phyloP scores from a whole-genome alignment of 2,113 vertebrate species.

The Brachirus orientalis region DNA sequence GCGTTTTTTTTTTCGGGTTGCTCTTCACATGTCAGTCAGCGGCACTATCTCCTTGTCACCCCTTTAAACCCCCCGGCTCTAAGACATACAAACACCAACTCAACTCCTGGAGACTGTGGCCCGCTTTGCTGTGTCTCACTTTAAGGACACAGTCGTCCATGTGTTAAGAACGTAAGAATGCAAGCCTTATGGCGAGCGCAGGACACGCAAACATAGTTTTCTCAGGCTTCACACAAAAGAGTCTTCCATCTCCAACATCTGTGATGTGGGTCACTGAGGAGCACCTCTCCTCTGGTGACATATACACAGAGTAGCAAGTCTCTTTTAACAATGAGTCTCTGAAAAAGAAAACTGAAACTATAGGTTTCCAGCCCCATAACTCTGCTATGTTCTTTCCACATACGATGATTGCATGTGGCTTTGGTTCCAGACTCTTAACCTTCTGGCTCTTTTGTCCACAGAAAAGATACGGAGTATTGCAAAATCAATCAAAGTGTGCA shows the following conservation, averaged over 20 bases:
- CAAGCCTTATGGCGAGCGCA: conserved; percentile 38
- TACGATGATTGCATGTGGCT: conserved; percentile 28
- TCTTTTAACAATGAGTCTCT: conserved; percentile 56
- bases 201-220: conserved; percentile 68
- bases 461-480: background rate
- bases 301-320: conserved; percentile 42
- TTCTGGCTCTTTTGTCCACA: background rate
- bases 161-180: conserved; percentile 80
- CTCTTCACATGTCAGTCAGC: conserved; percentile 83
- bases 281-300: conserved; percentile 54
- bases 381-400: conserved; percentile 40
- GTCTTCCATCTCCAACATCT: conserved; percentile 66
- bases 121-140: conserved; percentile 59
- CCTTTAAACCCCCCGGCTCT: conserved; percentile 31
- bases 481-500: conserved; percentile 7
- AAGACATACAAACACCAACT: conserved; percentile 61
- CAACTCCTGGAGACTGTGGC: conserved; percentile 32
- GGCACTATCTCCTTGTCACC: conserved; percentile 79
- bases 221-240: conserved; percentile 66
- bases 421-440: background rate
- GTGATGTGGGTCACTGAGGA: conserved; percentile 69
- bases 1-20: conserved; percentile 76
- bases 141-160: conserved; percentile 67
- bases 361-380: conserved; percentile 47
- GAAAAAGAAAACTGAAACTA: conserved; percentile 25